Percentiles rank a stretch among this genome's conserved stretches.
These are phyloP conservation scores for Thunnus albacares DNA, from an alignment of 2,797 vertebrate species.

Conservation along the genomic window DNA sequence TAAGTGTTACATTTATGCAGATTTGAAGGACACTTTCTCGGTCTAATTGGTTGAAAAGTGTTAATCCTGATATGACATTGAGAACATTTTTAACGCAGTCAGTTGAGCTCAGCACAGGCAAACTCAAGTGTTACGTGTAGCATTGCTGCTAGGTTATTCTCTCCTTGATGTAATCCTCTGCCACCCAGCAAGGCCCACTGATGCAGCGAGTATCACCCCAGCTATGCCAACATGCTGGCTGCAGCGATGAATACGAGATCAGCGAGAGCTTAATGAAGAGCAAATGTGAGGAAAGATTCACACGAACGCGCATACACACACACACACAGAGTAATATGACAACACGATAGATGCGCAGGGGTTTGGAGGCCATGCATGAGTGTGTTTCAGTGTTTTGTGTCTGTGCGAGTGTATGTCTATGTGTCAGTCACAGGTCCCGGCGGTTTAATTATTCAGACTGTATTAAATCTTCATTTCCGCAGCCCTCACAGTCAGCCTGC, in stretches of 20 bases:
- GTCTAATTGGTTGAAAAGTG: slow-evolving; percentile 49
- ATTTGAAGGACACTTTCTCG: slow-evolving; percentile 43
- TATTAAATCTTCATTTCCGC: slow-evolving; percentile 81
- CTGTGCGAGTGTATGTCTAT: slow-evolving; percentile 43
- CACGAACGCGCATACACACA: slow-evolving; percentile 20
- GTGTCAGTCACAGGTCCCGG: slow-evolving; percentile 71
- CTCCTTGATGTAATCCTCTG: slow-evolving; percentile 54
- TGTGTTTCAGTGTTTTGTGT: slow-evolving; percentile 39
- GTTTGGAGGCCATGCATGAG: slow-evolving; percentile 36
- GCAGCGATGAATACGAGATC: slow-evolving; percentile 42
- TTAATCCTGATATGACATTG: slow-evolving; percentile 59
- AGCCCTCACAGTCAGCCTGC: slow-evolving; percentile 55
- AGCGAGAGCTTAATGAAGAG: slow-evolving; percentile 57
- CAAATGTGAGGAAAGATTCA: slow-evolving; percentile 48
- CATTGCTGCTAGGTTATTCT: slow-evolving; percentile 39
- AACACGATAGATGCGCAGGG: slow-evolving; percentile 40
- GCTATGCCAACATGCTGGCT: slow-evolving; percentile 40
- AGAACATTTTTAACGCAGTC: slow-evolving; percentile 34
- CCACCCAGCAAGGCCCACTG: slow-evolving; percentile 26
- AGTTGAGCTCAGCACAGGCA: slow-evolving; percentile 17
- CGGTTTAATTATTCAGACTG: slow-evolving; percentile 80
- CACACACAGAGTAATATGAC: slow-evolving; percentile 2
- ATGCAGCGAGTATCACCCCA: slow-evolving; percentile 26
- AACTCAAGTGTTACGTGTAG: not conserved
- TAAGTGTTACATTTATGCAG: slow-evolving; percentile 28